Conservation (phyloP, 2,113 vertebrate species). For the Nannospalax galili region DNA sequence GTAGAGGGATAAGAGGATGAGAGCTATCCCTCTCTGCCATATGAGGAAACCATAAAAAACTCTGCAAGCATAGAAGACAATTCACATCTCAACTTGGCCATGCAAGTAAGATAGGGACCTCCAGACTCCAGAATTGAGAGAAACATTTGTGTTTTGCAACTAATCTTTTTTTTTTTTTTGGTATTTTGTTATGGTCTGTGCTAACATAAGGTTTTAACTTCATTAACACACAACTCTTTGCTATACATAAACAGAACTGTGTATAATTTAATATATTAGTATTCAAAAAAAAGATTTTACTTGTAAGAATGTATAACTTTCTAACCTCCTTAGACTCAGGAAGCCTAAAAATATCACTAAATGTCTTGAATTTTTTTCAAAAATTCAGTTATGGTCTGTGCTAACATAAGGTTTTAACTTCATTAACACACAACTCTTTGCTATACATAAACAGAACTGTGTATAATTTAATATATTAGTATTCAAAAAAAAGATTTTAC, state of each 20-base stretch:
- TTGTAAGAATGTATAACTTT: neutral
- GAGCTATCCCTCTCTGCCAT: neutral
- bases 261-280: neutral
- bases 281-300: neutral
- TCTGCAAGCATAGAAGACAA: neutral
- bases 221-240: neutral
- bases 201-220: neutral
- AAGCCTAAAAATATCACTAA: conserved; percentile 68
- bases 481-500: neutral
- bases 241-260: neutral
- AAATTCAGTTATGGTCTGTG: neutral
- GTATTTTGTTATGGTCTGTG: neutral
- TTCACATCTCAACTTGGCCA: fast-evolving
- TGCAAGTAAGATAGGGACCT: neutral
- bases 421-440: neutral
- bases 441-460: neutral
- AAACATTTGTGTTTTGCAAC: neutral
- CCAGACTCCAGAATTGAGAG: neutral
- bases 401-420: neutral
- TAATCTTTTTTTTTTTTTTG: neutral
- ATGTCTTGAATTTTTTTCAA: conserved; percentile 41
- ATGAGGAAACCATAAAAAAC: neutral
- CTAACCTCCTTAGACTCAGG: neutral
- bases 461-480: neutral
- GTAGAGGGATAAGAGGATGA: neutral